Percentiles rank a stretch among this genome's conserved stretches.
Conservation (phyloP, 2,888 invertebrate species). For the Polyploca ridens region DNA sequence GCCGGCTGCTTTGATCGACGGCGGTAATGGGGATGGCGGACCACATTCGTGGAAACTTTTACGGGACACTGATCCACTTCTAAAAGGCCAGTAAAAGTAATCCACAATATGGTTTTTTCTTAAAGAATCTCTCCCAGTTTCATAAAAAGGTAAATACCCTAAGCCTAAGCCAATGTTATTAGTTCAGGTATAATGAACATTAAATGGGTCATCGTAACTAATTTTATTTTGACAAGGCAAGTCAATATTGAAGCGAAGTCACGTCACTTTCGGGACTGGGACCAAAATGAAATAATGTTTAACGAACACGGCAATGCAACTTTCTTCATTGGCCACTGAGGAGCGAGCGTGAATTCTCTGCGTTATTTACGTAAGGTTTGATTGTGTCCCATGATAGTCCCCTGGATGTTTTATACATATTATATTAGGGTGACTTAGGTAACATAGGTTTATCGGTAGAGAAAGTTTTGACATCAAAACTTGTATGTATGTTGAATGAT, state of each 20-base stretch:
- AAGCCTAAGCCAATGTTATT: background rate
- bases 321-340: no score
- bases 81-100: slow-evolving; percentile 63
- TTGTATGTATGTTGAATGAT: no score
- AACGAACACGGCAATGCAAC: no score
- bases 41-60: slow-evolving; percentile 76
- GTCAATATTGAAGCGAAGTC: no score
- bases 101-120: slow-evolving; percentile 55
- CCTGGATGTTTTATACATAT: no score
- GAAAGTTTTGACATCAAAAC: background rate
- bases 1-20: slow-evolving; percentile 71
- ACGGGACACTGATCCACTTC: slow-evolving; percentile 80
- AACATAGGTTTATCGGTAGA: background rate
- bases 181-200: slow-evolving; percentile 6
- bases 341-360: no score
- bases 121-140: slow-evolving; percentile 47
- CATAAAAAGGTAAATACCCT: slow-evolving; percentile 26
- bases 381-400: no score
- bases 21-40: slow-evolving; percentile 62
- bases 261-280: no score
- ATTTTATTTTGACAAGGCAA: background rate
- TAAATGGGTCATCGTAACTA: background rate
- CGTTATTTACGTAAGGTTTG: no score
- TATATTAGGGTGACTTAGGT: no score
- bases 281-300: no score